These are phyloP conservation scores for Myotis lucifugus DNA, from an alignment of 2,113 vertebrate species.

Conservation along the genomic window DNA sequence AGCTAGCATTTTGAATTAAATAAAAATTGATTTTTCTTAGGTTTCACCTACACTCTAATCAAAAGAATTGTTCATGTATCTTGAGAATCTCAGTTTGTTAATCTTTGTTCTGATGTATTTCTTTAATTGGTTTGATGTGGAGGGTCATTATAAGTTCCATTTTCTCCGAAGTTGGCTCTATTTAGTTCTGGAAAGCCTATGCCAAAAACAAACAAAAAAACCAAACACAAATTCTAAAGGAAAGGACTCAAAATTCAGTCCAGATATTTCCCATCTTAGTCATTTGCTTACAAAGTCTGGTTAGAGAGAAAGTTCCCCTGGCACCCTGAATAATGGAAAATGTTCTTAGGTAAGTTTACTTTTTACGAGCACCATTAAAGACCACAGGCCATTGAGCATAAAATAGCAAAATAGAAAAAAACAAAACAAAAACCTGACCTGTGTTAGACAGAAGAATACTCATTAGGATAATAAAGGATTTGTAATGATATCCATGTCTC, in stretches of 20 bases:
- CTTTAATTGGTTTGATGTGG: not conserved
- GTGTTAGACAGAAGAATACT: not conserved
- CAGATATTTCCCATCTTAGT: not conserved
- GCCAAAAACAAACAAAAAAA: not conserved
- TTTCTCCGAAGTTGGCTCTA: not conserved
- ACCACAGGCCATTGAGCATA: not conserved
- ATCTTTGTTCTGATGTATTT: not conserved
- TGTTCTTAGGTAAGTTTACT: not conserved
- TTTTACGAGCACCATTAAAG: not conserved
- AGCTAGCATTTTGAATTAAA: not conserved
- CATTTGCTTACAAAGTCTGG: not conserved
- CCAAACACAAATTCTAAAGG: not conserved
- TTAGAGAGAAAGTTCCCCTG: not conserved
- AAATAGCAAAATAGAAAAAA: not conserved
- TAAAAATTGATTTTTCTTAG: not conserved
- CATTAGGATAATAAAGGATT: not conserved
- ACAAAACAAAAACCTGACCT: not conserved
- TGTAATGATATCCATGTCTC: not conserved
- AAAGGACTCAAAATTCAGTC: not conserved
- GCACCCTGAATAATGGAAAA: not conserved
- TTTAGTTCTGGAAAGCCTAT: not conserved
- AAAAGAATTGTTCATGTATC: not conserved
- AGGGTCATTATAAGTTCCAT: not conserved
- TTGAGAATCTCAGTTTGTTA: not conserved
- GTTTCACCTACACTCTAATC: not conserved